A percentile compares a stretch with the other conserved stretches of the same genome.
Conservation (phyloP, 1,140 invertebrate genomes). For the Drosophila equinoxialis region DNA sequence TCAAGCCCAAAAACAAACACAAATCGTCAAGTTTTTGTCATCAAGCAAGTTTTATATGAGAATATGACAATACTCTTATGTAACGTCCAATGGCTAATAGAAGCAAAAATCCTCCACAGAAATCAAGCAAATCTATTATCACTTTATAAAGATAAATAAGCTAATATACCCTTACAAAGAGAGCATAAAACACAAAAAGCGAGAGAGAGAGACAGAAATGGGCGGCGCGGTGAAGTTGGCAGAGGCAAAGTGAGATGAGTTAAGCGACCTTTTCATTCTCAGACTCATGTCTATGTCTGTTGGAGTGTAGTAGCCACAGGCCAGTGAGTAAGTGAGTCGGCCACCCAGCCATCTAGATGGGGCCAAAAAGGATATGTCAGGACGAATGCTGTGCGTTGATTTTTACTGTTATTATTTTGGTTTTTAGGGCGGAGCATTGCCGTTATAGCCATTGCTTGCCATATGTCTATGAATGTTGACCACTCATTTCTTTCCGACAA, state of each 20-base stretch:
- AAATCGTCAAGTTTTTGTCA: background rate
- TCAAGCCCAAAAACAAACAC: conserved; percentile 31
- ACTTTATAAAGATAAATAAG: background rate
- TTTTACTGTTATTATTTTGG: conserved; percentile 72
- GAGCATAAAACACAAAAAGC: conserved; percentile 7
- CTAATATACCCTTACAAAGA: background rate
- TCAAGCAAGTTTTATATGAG: background rate
- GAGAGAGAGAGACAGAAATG: background rate
- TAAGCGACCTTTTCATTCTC: conserved; percentile 40
- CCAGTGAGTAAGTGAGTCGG: conserved; percentile 37
- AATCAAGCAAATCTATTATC: too few species aligned
- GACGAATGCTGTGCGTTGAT: conserved; percentile 71
- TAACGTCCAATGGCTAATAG: too few species aligned
- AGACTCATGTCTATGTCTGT: conserved; percentile 24
- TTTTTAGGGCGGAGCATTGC: background rate
- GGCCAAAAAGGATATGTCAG: conserved; percentile 32
- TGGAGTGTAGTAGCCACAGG: conserved; percentile 64
- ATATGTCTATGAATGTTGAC: conserved; percentile 61
- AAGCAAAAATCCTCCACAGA: background rate
- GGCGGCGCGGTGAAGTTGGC: background rate
- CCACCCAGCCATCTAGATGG: background rate
- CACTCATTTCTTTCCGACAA: background rate
- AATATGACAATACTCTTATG: background rate
- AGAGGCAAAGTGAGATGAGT: conserved; percentile 32
- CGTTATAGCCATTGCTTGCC: conserved; percentile 14